These are phyloP conservation scores for Parnassius apollo DNA, from an alignment of 2,888 invertebrate genomes.

Conservation along the genomic window DNA sequence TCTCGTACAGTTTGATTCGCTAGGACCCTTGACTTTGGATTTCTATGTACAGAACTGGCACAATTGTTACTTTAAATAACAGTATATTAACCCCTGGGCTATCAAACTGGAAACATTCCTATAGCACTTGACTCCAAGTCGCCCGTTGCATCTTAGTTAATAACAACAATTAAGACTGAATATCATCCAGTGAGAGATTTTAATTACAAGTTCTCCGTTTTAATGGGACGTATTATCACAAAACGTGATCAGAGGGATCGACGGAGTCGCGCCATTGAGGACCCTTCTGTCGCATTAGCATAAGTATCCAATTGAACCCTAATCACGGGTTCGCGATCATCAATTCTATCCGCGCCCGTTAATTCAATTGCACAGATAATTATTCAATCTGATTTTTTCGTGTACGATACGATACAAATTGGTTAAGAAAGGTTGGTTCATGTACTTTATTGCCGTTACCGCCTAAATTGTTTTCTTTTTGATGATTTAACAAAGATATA, in stretches of 20 bases:
- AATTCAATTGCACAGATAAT: conserved; percentile 1
- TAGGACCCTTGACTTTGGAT: no score
- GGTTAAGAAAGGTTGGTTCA: not conserved
- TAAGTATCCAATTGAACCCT: conserved; percentile 27
- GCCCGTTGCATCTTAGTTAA: conserved; percentile 7
- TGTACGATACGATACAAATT: conserved; percentile 2
- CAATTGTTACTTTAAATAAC: conserved; percentile 1
- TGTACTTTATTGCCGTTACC: not conserved
- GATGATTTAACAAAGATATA: no score
- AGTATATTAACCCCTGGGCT: conserved; percentile 6
- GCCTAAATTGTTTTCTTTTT: no score
- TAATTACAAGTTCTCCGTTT: conserved; percentile 20
- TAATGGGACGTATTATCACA: conserved; percentile 19
- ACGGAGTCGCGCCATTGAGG: conserved; percentile 26
- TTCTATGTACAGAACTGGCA: no score
- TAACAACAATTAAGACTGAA: conserved; percentile 18
- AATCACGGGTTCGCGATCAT: conserved; percentile 29
- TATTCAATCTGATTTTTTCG: conserved; percentile 11
- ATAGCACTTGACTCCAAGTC: not conserved
- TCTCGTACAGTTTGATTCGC: no score
- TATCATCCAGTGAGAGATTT: conserved; percentile 11
- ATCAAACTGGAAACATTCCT: not conserved
- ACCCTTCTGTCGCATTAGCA: conserved; percentile 32
- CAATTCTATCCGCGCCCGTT: conserved; percentile 4
- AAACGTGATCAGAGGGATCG: conserved; percentile 12